Conservation (phyloP, 2,797 vertebrate species). For the Amblyraja radiata region DNA sequence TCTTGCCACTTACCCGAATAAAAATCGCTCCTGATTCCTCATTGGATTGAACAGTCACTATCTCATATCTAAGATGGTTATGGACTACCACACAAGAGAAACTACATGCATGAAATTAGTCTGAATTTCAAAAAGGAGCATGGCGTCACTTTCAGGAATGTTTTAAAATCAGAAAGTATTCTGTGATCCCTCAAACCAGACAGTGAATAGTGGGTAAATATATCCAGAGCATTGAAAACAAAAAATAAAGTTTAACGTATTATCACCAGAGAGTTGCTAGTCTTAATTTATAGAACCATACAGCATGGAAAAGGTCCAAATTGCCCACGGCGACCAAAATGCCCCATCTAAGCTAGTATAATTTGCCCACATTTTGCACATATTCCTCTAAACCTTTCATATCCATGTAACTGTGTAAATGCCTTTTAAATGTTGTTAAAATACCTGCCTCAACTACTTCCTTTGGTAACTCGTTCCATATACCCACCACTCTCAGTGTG, state of each 20-base stretch:
- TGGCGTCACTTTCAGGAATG: background rate
- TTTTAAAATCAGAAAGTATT: background rate
- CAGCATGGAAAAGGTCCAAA: no score
- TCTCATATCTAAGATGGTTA: background rate
- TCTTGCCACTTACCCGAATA: background rate
- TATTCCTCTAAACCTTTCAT: no score
- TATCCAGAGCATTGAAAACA: background rate
- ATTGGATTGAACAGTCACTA: background rate
- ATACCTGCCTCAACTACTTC: no score
- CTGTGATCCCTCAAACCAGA: background rate
- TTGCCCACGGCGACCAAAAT: no score
- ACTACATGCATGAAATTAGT: background rate
- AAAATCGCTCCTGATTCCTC: background rate
- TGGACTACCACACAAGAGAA: background rate
- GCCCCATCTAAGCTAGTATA: no score
- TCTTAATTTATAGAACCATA: background rate
- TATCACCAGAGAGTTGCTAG: background rate
- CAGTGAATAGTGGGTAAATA: background rate
- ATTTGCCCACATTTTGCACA: no score
- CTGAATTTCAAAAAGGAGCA: background rate
- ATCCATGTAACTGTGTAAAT: no score
- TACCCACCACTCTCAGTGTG: no score
- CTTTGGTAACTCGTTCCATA: no score
- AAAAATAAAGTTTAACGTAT: background rate
- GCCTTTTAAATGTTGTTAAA: no score